Percentiles rank a stretch among this genome's conserved stretches.
These are phyloP conservation scores for Micromys minutus DNA, from an alignment of 2,113 vertebrate species.

Conservation along the genomic window DNA sequence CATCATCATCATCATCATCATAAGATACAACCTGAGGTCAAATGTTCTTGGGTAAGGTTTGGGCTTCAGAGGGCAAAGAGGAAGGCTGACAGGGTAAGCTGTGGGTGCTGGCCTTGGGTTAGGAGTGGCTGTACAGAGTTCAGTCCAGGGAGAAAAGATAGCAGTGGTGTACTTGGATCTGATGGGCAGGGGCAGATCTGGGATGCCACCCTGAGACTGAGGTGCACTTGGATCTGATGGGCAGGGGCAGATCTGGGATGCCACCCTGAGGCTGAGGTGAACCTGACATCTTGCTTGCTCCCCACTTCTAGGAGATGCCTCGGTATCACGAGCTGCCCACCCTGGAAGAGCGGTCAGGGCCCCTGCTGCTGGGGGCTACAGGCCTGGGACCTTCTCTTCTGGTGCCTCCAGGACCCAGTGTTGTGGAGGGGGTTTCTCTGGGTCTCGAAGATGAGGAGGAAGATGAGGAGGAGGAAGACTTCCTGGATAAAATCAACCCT, in stretches of 20 bases:
- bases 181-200: neutral
- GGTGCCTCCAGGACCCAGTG: constrained; percentile 48
- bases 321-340: constrained; percentile 81
- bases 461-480: constrained; percentile 76
- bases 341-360: constrained; percentile 73
- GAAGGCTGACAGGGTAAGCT: neutral
- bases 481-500: constrained; percentile 83
- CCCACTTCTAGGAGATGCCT: constrained; percentile 69
- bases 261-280: constrained; percentile 8
- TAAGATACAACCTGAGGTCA: too few species aligned
- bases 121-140: neutral
- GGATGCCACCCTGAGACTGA: neutral
- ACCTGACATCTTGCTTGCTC: neutral
- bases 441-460: constrained; percentile 67
- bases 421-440: constrained; percentile 37
- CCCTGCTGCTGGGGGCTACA: constrained; percentile 61
- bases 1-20: too few species aligned
- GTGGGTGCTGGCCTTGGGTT: neutral
- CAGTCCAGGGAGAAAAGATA: neutral
- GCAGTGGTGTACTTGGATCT: neutral
- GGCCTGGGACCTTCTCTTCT: constrained; percentile 57
- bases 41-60: neutral
- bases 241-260: neutral
- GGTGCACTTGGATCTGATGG: constrained; percentile 28
- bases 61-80: neutral